Conservation (phyloP, 2,888 invertebrate species). For the Pimpla rufipes region DNA sequence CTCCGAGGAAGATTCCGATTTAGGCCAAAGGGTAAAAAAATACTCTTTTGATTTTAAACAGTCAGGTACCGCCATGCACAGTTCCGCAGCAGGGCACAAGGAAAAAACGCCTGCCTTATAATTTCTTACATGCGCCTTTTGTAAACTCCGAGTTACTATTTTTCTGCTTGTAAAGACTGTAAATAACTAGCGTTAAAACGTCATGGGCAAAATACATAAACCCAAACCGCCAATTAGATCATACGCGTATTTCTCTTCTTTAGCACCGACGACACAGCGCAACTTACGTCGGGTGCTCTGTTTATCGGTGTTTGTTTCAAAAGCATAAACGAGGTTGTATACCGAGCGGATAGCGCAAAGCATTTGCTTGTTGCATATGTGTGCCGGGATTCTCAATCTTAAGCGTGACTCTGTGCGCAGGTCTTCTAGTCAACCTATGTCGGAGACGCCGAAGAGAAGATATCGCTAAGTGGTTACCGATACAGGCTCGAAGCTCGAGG, state of each 20-base stretch:
- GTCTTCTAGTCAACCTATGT: constrained; percentile 60
- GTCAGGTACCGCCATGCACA: no score
- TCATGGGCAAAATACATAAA: constrained; percentile 21
- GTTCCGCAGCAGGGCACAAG: no score
- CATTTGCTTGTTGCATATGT: constrained; percentile 19
- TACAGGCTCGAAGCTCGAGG: constrained; percentile 76
- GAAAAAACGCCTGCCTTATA: neutral
- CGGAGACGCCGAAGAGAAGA: constrained; percentile 76
- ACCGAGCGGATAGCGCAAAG: constrained; percentile 14
- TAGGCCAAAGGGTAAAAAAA: no score
- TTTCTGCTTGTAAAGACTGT: neutral
- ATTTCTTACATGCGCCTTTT: neutral
- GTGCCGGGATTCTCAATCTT: constrained; percentile 29
- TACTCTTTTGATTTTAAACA: no score
- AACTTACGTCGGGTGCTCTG: neutral
- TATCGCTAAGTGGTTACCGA: constrained; percentile 82
- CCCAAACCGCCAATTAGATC: constrained; percentile 44
- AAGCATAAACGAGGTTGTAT: constrained; percentile 50
- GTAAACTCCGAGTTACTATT: neutral
- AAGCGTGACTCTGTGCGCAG: constrained; percentile 37
- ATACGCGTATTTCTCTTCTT: constrained; percentile 24
- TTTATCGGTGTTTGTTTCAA: constrained; percentile 55
- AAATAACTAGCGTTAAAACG: neutral
- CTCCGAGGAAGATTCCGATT: no score
- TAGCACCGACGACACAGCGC: neutral